Percentiles rank a stretch among this genome's conserved stretches.
Conservation (phyloP, 2,113 vertebrate species). For the Genyomyrus donnyi region DNA sequence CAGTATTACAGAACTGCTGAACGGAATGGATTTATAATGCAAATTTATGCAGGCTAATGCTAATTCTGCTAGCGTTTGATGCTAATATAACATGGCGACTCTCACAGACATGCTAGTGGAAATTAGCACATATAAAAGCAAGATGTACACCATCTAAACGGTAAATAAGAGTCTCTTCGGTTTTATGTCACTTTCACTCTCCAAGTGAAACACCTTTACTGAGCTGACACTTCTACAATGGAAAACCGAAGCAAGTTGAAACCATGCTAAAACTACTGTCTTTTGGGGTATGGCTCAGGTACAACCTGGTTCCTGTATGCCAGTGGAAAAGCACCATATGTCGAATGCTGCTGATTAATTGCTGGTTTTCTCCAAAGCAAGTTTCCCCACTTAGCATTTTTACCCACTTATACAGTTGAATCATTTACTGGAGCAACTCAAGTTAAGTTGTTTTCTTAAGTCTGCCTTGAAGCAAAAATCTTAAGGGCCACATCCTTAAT, state of each 20-base stretch:
- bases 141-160: background rate
- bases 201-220: background rate
- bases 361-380: background rate
- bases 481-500: background rate
- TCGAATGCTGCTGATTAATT: background rate
- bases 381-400: background rate
- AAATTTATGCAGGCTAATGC: background rate
- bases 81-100: background rate
- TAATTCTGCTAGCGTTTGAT: background rate
- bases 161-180: background rate
- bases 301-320: background rate
- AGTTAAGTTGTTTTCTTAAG: background rate
- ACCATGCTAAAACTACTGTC: background rate
- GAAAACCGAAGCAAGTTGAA: background rate
- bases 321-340: background rate
- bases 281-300: background rate
- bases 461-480: background rate
- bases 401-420: background rate
- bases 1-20: background rate
- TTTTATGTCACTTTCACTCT: background rate
- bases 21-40: background rate
- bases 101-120: background rate
- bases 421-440: constrained; percentile 30
- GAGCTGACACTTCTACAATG: background rate
- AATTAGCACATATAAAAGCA: background rate